A percentile compares a stretch with the other conserved stretches of the same genome.
Conservation (phyloP, 2,113 vertebrate species). For the Podilymbus podiceps region DNA sequence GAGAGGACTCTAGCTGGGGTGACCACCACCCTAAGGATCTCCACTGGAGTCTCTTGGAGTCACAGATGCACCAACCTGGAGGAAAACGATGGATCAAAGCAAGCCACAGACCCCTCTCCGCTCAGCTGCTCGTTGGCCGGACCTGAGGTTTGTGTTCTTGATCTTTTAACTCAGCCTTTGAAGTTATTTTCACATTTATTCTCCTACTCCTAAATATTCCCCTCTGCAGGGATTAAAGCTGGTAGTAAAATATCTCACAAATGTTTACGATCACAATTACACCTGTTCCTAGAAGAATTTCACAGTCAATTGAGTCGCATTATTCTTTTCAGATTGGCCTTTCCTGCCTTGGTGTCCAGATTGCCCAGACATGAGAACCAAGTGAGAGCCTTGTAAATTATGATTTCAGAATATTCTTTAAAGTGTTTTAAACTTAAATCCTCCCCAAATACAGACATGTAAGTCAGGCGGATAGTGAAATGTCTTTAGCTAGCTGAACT, state of each 20-base stretch:
- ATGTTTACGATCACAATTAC: constrained; percentile 53
- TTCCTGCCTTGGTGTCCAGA: constrained; percentile 7
- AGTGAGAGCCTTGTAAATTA: neutral
- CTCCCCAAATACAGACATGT: neutral
- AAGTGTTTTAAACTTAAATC: neutral
- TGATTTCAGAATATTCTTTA: neutral
- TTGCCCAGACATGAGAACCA: neutral
- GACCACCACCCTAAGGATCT: neutral
- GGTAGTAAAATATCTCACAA: constrained; percentile 27
- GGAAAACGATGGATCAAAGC: neutral
- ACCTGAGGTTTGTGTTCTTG: neutral
- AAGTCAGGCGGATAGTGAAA: neutral
- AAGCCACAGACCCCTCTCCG: neutral
- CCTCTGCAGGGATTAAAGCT: constrained; percentile 34
- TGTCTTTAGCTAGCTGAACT: neutral
- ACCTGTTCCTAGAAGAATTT: constrained; percentile 63
- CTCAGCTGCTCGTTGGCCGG: neutral
- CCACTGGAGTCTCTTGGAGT: neutral
- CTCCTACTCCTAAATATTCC: neutral
- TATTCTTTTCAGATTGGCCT: neutral
- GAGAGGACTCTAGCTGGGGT: neutral
- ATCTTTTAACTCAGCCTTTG: constrained; percentile 15
- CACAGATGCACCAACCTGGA: neutral
- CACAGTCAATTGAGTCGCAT: constrained; percentile 43
- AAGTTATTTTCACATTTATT: constrained; percentile 14